These are phyloP conservation scores for Phallusia fumigata DNA, from an alignment of 23 tunicate genomes.

Conservation along the genomic window DNA sequence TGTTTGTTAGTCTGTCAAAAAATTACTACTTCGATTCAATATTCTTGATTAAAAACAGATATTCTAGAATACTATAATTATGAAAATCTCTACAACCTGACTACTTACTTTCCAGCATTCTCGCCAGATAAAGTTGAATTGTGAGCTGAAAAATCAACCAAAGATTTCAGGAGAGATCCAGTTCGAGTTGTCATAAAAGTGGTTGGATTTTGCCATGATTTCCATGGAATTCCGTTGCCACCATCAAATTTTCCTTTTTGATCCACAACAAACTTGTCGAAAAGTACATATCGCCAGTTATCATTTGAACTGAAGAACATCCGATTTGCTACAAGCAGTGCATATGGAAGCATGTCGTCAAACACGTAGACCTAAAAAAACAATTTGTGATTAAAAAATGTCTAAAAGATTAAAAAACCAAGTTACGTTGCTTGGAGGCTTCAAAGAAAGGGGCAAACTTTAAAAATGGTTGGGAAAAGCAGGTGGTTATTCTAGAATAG, in stretches of 20 bases:
- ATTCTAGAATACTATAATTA: too few species aligned
- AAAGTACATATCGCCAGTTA: constrained; percentile 72
- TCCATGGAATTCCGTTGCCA: constrained; percentile 92
- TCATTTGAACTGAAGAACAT: constrained; percentile 40
- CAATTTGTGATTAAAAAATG: not conserved
- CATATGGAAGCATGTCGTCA: constrained; percentile 49
- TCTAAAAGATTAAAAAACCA: not conserved
- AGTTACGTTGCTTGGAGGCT: not conserved
- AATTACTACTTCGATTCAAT: too few species aligned
- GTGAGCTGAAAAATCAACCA: constrained; percentile 30
- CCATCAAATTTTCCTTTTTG: constrained; percentile 41
- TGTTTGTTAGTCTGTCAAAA: too few species aligned
- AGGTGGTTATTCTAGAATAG: too few species aligned
- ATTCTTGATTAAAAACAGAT: too few species aligned
- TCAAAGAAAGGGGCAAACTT: too few species aligned
- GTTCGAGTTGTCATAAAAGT: constrained; percentile 42
- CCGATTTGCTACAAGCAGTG: constrained; percentile 21
- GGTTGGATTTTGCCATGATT: constrained; percentile 89
- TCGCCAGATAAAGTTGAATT: not conserved
- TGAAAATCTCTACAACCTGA: not conserved
- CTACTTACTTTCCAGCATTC: constrained; percentile 5
- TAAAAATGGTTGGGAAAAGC: too few species aligned
- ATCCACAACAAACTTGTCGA: constrained; percentile 51
- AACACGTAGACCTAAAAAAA: constrained; percentile 54
- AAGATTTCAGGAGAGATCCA: constrained; percentile 39